Base-by-base conservation (phyloP, 2,113 vertebrate genomes). In the Strix uralensis region DNA sequence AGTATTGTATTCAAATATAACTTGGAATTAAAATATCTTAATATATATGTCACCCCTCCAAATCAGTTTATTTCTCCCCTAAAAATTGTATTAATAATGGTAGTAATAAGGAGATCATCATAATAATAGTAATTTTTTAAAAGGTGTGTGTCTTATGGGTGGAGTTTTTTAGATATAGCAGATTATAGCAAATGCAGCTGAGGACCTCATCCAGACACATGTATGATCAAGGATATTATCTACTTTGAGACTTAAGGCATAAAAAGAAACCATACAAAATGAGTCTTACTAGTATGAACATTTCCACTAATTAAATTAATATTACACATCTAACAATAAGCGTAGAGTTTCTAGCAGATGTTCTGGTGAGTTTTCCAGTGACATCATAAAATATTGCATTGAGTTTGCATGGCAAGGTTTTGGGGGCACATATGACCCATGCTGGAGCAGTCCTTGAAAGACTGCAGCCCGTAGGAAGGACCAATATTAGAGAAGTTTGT, bases 341-440 rank as follows among this genome's bases (percentile, higher is more conserved):
- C 16, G 51, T 15, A 34, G 11, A 49, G 20, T n/a, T 77, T 77
- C 44, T 58, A 59, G 46, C 30, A 52, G 36, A 51, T 3, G 1
- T 42, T 51, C 23, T n/a, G 12, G 7, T 57, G 22, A 65, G 14
- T 42, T 86, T 77, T 67, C 25, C 15, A n/a, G 30, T 58, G 30
- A 51, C 44, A n/a, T 72, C 26, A 36, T 38, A 40, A 55, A 34
- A 40, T 74, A 74, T 7, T 38, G 13, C 40, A 66, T 22, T 44
- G 30, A 5, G 10, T 52, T 42, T 52, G 34, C 2, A 8, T n/a
- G 10, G 6, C 22, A 40, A 52, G 29, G 7, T 42, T 79, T 79
- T 2, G 5, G 3, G 5, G 21, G 4, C 7, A 7, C 47, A 79
- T 9, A 21, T 4, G 11, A 52, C 36, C 15, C 46, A 5, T 6